Percentiles rank a stretch among this genome's conserved stretches.
Conservation (phyloP, 1,140 invertebrate species). For the Mizuhopecten yessoensis region DNA sequence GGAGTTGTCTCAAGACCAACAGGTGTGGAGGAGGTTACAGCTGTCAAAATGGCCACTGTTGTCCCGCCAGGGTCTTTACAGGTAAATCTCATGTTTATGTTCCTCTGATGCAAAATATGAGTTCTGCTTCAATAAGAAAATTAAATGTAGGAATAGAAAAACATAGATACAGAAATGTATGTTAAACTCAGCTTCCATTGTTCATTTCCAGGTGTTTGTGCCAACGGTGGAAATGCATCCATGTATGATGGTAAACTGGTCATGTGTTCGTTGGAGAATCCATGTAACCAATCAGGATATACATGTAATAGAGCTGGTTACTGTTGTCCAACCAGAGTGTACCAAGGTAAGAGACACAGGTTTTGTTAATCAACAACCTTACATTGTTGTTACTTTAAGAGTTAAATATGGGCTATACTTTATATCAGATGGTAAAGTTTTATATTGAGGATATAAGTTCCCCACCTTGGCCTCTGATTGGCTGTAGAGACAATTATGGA, state of each 20-base stretch:
- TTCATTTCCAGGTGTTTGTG: background rate
- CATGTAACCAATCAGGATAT: background rate
- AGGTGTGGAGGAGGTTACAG: background rate
- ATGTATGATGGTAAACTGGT: background rate
- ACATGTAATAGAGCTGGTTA: background rate
- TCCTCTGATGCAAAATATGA: too few relatives aligned
- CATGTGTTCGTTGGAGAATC: background rate
- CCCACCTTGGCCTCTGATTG: too few relatives aligned
- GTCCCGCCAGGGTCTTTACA: slow-evolving; percentile 3
- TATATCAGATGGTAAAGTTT: too few relatives aligned
- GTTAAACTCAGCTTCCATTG: background rate
- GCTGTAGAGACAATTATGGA: too few relatives aligned
- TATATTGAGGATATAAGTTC: too few relatives aligned
- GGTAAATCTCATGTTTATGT: background rate
- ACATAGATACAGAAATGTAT: too few relatives aligned
- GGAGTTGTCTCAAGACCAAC: background rate
- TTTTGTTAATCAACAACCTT: too few relatives aligned
- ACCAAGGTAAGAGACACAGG: background rate
- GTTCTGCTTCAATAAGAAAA: too few relatives aligned
- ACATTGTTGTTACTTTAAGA: too few relatives aligned
- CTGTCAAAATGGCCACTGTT: background rate
- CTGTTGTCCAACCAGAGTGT: background rate
- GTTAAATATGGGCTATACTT: too few relatives aligned
- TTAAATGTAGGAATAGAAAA: too few relatives aligned
- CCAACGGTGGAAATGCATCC: background rate